Percentiles rank a stretch among this genome's conserved stretches.
Evolutionary conservation across 2,797 vertebrate genomes (phyloP).

Genomic region (Lindbergichthys nudifrons): DNA sequence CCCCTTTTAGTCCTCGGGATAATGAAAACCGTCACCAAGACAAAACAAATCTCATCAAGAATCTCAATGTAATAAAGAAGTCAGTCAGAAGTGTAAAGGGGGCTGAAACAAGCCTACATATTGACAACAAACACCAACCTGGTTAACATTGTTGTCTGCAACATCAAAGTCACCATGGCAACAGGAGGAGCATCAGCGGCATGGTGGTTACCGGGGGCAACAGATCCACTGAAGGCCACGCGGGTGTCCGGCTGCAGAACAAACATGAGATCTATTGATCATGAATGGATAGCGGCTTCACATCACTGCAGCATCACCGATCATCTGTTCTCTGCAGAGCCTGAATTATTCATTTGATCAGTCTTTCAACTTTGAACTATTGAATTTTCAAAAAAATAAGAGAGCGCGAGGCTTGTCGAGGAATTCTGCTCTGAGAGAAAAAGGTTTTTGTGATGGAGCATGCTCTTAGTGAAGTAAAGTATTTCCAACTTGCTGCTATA

Average conservation of each 20-base stretch:
- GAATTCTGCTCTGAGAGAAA: background rate
- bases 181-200: background rate
- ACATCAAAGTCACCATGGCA: conserved; percentile 2
- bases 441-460: background rate
- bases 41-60: background rate
- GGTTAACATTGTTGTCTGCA: conserved; percentile 10
- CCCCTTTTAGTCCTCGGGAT: too few relatives aligned
- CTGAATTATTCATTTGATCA: conserved; percentile 42
- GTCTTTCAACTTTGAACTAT: conserved; percentile 12
- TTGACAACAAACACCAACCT: conserved; percentile 3
- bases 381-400: background rate
- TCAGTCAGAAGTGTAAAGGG: background rate
- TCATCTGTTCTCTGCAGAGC: background rate
- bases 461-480: conserved; percentile 3
- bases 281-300: background rate
- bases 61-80: background rate
- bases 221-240: background rate
- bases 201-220: background rate
- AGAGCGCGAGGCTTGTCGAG: background rate
- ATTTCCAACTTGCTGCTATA: background rate
- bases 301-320: background rate
- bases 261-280: background rate
- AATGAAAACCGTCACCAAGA: background rate
- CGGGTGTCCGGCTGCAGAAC: background rate
- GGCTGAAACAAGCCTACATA: background rate